Percentiles rank a stretch among this genome's conserved stretches.
Conservation (phyloP, 2,113 vertebrate genomes). For the Heterocephalus glaber region DNA sequence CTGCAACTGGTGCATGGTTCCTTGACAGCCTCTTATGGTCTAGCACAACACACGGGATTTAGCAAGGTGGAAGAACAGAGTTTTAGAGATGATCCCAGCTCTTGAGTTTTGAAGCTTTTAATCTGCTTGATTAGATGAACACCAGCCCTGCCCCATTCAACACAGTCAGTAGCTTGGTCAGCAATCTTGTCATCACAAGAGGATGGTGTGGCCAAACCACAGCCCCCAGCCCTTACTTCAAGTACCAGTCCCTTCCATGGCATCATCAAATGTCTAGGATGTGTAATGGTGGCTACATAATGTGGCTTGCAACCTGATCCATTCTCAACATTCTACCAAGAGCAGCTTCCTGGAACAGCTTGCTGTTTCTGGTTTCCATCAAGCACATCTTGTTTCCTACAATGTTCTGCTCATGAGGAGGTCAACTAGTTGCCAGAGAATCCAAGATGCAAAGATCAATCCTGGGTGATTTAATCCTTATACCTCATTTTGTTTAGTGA, state of each 20-base stretch:
- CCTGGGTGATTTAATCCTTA: background rate
- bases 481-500: background rate
- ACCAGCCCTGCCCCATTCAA: rapidly evolving
- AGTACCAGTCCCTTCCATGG: background rate
- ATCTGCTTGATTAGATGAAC: background rate
- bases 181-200: background rate
- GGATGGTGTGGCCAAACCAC: rapidly evolving
- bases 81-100: background rate
- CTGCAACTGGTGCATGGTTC: rapidly evolving
- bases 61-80: background rate
- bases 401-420: background rate
- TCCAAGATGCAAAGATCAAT: background rate
- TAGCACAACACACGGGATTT: background rate
- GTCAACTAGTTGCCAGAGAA: background rate
- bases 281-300: background rate
- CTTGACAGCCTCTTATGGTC: background rate
- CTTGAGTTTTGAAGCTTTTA: background rate
- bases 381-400: background rate
- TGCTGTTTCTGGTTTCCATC: background rate
- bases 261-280: background rate
- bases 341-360: background rate
- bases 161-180: background rate
- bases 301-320: too few species aligned
- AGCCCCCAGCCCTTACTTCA: background rate
- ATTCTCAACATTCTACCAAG: background rate